Base-by-base conservation (phyloP, 2,888 invertebrate genomes). In the Spodoptera picta region DNA sequence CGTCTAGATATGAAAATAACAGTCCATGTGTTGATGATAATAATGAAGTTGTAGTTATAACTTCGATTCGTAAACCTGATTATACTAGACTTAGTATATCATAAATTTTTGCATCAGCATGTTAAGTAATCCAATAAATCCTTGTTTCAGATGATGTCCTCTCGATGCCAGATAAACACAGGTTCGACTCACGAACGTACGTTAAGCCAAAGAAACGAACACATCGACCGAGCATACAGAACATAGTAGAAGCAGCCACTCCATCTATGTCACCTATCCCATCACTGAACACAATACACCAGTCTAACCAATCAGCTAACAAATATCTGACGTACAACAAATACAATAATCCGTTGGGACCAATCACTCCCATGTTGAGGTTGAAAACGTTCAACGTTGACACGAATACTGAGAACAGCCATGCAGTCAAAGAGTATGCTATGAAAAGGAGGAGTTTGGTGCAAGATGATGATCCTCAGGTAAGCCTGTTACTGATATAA, bases 171-270 rank as follows among this genome's bases (percentile, higher is more conserved):
- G 92, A 95, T 83, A 95, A 91, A 73, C 95, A 94, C 82, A 94
- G 93, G 68, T 95, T 97, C 80, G 96, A 97, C 83, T 96, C 96
- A 0, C 93, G 97, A 79, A 97, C 97, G 10, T 97, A 96, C 86
- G 96, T 96, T 56, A 95, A 95, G 77, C 96, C 96, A 24, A 97
- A 97, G 84, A 96, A 96, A 82, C 92, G 95, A 60, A 87, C 90
- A 11, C 92, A 87, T 42, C 93, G 96, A 63, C 95, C 96, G 43
- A 96, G 95, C 81, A 95, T 96, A 70, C 96, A 96, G 66, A 94
- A 89, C 72, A 92, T 93, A 51, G 89, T 94, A 2, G 93, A 93
- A 60, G 87, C 83, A 6, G 60, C 90, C 19, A 89, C 83, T 62
- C 87, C 88, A 10, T 80, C 90, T 1, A 79, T 89, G 45, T 86